Base-by-base conservation (phyloP, 2,113 vertebrate genomes). In the Hyaena hyaena region DNA sequence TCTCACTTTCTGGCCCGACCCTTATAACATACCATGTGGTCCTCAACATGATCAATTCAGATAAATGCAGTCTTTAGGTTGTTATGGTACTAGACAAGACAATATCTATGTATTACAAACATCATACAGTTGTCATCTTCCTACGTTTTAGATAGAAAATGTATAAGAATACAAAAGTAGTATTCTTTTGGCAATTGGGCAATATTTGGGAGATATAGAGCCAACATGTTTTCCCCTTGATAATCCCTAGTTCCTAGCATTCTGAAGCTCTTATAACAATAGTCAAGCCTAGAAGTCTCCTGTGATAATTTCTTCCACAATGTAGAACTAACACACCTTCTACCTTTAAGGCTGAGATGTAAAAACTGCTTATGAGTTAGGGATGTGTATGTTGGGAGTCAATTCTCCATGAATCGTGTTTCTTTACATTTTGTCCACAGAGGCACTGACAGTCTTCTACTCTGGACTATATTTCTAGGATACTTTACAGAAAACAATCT, bases 111-210 rank as follows among this genome's bases (percentile, higher is more conserved):
- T 86, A 24, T 63, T 91, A 63, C 4, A 71, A 39, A 21, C 50
- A 33, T 50, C 53, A 73, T 28, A 19, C 58, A 76, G 39, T 31
- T 74, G 71, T 43, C 39, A 33, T 23, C 24, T 81, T 71, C 65
- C 43, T 87, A 65, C 65, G 66, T 92, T 80, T 92, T 65, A 87
- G 90, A 81, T 65, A 87, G n/a, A 55, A 87, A 80, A 63, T 15
- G 48, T 17, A 43, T 48, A 73, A 43, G 26, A 92, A 61, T 43
- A 11, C 23, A 61, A 86, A 80, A 53, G 63, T 63, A 58, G 33
- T 71, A n/a, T n/a, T n/a, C n/a, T n/a, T n/a, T n/a, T n/a, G n/a
- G n/a, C n/a, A n/a, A n/a, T n/a, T 63, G 31, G 10, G 10, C 31
- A 58, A 39, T 68, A 89, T 68, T 48, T 45, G 17, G 26, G 14